A percentile compares a stretch with the other conserved stretches of the same genome.
These are phyloP conservation scores for Callithrix jacchus DNA, from an alignment of 2,113 vertebrate genomes.

Conservation along the genomic window DNA sequence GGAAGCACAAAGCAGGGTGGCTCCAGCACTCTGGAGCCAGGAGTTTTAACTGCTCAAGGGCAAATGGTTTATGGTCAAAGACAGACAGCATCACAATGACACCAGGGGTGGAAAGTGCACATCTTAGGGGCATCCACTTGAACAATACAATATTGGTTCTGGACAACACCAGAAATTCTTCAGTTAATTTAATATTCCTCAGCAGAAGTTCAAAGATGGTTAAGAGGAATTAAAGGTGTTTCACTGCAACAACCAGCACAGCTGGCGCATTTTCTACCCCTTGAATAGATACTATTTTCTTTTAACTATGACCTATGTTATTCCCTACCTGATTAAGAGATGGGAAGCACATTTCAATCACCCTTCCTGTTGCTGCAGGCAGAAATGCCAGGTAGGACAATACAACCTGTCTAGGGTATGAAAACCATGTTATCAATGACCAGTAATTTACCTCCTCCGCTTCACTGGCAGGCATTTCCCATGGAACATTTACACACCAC, in stretches of 20 bases:
- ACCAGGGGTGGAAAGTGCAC: conserved; percentile 10
- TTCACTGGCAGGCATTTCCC: conserved; percentile 23
- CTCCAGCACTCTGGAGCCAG: neutral
- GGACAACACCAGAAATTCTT: conserved; percentile 53
- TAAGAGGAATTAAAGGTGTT: conserved; percentile 51
- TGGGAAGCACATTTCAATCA: neutral
- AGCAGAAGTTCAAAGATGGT: conserved; percentile 45
- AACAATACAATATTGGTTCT: neutral
- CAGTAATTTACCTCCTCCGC: neutral
- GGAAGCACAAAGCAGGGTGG: neutral
- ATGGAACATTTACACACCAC: neutral
- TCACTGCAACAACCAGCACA: neutral
- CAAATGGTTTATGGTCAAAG: neutral
- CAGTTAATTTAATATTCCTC: neutral
- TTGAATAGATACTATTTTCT: neutral
- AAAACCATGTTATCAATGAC: neutral
- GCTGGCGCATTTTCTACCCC: neutral
- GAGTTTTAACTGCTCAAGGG: neutral
- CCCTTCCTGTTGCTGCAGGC: neutral
- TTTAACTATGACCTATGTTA: conserved; percentile 20
- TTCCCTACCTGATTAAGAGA: neutral
- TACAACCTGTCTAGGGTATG: neutral
- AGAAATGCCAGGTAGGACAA: neutral
- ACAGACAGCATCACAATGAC: neutral
- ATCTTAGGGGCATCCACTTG: neutral